Conservation (phyloP, 2,113 vertebrate species). For the Callocephalon fimbriatum region DNA sequence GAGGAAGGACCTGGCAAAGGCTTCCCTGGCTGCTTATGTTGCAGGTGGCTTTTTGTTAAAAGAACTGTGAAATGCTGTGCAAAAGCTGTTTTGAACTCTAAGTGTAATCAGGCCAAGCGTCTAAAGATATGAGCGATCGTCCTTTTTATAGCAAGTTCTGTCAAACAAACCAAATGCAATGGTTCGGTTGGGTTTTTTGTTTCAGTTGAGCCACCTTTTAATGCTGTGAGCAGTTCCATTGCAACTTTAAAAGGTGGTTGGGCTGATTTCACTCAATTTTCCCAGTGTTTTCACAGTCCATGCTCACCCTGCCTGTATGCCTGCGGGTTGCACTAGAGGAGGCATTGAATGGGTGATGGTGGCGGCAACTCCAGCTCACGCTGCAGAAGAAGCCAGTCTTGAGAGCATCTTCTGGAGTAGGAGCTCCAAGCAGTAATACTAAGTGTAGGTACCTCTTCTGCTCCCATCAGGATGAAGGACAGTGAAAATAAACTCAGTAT, state of each 20-base stretch:
- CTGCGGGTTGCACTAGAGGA: fast-evolving
- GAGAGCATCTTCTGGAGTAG: not conserved
- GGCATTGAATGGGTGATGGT: not conserved
- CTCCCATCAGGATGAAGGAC: not conserved
- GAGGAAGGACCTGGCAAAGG: not conserved
- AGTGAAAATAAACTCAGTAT: not conserved
- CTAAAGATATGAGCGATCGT: not conserved
- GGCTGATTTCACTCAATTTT: not conserved
- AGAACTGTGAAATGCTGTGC: not conserved
- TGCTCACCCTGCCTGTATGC: fast-evolving
- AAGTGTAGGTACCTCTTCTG: not conserved
- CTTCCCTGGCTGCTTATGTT: not conserved
- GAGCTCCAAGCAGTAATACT: not conserved
- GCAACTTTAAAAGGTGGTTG: not conserved
- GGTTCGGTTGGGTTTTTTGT: not conserved
- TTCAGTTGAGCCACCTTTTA: not conserved
- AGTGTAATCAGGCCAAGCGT: not conserved
- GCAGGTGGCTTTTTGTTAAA: not conserved
- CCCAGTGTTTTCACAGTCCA: not conserved
- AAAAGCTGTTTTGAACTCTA: not conserved
- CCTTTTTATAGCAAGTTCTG: not conserved
- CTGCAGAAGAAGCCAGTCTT: not conserved
- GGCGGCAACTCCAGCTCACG: not conserved
- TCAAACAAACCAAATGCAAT: not conserved
- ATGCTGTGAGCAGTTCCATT: not conserved